Evolutionary conservation across 2,797 vertebrate species (phyloP).

Genomic region (Momotus momota): DNA sequence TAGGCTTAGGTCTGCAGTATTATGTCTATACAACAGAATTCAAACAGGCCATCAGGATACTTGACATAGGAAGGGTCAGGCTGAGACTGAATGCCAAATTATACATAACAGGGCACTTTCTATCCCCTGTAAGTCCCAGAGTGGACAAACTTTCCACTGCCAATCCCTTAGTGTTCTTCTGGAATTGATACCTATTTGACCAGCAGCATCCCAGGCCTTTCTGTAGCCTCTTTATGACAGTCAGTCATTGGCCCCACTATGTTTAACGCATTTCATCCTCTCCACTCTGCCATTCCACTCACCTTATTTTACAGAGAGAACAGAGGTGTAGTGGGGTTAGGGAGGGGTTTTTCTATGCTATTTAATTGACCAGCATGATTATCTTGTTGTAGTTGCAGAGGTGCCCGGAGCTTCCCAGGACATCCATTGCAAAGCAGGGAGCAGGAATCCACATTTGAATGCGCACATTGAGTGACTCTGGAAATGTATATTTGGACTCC

Average conservation of each 20-base stretch:
- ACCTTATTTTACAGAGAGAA: neutral
- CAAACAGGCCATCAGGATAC: neutral
- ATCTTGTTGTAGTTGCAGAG: neutral
- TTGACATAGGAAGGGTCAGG: neutral
- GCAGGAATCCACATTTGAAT: neutral
- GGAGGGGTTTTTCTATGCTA: neutral
- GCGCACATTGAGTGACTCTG: neutral
- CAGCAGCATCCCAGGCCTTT: neutral
- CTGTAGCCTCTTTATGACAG: neutral
- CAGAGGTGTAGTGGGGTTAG: neutral
- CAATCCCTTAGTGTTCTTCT: neutral
- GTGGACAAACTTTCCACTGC: neutral
- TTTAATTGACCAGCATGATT: neutral
- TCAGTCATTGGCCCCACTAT: rapidly evolving
- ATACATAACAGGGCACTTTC: neutral
- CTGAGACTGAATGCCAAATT: neutral
- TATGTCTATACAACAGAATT: neutral
- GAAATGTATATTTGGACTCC: neutral
- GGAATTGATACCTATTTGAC: neutral
- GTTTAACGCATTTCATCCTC: neutral
- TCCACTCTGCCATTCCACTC: neutral
- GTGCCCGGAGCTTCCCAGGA: neutral
- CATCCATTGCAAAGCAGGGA: neutral
- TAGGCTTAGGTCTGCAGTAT: neutral
- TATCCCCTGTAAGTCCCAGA: neutral